Conservation (phyloP, 2,113 vertebrate species). For the Isurus oxyrinchus region DNA sequence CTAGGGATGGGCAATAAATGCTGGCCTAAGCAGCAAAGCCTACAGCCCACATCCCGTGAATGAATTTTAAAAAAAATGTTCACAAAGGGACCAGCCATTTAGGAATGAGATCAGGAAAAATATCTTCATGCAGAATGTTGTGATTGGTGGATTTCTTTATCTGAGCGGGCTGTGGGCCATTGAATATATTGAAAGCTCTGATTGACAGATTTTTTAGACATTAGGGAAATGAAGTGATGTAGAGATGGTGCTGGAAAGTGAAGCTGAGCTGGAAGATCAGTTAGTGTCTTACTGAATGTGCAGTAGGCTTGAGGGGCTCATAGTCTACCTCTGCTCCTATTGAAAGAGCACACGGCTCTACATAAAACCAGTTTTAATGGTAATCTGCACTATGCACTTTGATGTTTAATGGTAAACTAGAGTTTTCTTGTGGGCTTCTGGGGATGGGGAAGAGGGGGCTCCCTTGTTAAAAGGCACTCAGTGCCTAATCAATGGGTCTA, state of each 20-base stretch:
- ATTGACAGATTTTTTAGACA: background rate
- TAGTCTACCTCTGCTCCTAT: background rate
- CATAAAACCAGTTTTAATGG: background rate
- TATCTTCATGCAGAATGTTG: background rate
- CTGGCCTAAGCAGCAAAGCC: too few relatives aligned
- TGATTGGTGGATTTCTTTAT: background rate
- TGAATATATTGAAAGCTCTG: background rate
- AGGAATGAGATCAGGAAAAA: background rate
- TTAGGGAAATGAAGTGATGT: background rate
- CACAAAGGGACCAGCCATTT: background rate
- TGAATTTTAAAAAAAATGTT: background rate
- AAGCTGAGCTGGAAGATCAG: background rate
- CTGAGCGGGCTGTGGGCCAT: background rate
- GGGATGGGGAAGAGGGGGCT: too few relatives aligned
- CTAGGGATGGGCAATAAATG: too few relatives aligned
- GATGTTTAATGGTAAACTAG: background rate
- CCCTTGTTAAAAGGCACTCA: too few relatives aligned
- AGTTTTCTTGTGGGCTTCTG: too few relatives aligned
- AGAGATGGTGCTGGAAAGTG: background rate
- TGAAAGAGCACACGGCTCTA: background rate
- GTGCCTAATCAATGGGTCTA: too few relatives aligned
- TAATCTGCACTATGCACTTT: background rate
- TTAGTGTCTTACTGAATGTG: background rate
- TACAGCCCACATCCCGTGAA: too few relatives aligned
- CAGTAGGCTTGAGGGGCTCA: background rate